Percentiles rank a stretch among this genome's conserved stretches.
Evolutionary conservation across 2,888 invertebrate species (phyloP).

Genomic region (Cataglyphis altisquamis): DNA sequence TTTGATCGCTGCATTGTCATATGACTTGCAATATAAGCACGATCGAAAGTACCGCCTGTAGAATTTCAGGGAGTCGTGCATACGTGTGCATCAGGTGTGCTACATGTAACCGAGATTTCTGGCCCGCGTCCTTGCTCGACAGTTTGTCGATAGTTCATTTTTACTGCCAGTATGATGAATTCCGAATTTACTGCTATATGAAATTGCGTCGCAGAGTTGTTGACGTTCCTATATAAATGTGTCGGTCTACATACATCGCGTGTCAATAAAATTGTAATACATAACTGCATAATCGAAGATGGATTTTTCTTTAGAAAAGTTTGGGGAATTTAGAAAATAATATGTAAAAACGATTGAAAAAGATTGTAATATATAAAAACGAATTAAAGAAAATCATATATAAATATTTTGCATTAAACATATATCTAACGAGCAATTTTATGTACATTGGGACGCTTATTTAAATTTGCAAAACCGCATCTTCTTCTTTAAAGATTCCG

Average conservation of each 20-base stretch:
- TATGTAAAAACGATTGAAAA: neutral
- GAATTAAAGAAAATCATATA: neutral
- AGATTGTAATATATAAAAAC: neutral
- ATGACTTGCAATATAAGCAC: constrained; percentile 19
- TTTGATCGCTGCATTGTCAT: neutral
- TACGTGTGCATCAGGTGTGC: constrained; percentile 30
- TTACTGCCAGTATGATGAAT: constrained; percentile 42
- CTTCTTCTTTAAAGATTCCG: no score
- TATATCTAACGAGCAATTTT: neutral
- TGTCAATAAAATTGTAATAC: neutral
- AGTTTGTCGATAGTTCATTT: constrained; percentile 53
- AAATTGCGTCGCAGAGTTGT: constrained; percentile 30
- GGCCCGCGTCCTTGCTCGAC: constrained; percentile 35
- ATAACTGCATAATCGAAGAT: neutral
- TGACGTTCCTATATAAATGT: neutral
- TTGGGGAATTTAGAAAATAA: neutral
- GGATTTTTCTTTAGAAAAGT: neutral
- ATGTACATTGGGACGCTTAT: neutral
- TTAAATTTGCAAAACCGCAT: neutral
- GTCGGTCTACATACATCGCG: neutral
- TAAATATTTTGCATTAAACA: neutral
- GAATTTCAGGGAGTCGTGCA: constrained; percentile 1
- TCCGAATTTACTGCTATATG: constrained; percentile 42
- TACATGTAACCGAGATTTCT: constrained; percentile 42
- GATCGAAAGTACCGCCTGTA: constrained; percentile 19